Evolutionary conservation across 2,888 invertebrate genomes (phyloP).

Genomic region (Leptopterna dolabrata): DNA sequence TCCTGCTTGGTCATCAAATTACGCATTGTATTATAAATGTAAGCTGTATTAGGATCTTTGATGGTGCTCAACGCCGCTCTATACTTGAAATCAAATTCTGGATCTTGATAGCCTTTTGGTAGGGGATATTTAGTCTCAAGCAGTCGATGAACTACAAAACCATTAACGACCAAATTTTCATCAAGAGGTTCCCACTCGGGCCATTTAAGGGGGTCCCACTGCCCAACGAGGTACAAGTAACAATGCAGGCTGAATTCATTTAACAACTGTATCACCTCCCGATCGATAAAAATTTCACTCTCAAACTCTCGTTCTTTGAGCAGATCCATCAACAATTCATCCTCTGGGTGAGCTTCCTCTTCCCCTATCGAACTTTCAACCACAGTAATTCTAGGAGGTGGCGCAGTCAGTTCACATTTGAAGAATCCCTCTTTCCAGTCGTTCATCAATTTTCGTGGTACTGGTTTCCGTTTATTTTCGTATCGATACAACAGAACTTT

Average conservation of each 20-base stretch:
- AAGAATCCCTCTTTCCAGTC: slow-evolving; percentile 47
- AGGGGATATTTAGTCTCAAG: slow-evolving; percentile 47
- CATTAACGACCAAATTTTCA: slow-evolving; percentile 31
- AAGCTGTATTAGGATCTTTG: slow-evolving; percentile 38
- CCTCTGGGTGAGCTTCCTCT: slow-evolving; percentile 29
- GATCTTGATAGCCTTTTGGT: slow-evolving; percentile 42
- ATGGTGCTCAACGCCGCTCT: slow-evolving; percentile 29
- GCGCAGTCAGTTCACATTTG: slow-evolving; percentile 6
- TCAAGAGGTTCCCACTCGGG: slow-evolving; percentile 4
- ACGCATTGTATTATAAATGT: slow-evolving; percentile 29
- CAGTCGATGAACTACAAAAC: slow-evolving; percentile 47
- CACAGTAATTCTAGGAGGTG: neutral
- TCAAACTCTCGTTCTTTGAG: neutral
- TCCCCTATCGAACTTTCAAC: slow-evolving; percentile 23
- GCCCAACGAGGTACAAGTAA: slow-evolving; percentile 47
- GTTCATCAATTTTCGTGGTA: slow-evolving; percentile 42
- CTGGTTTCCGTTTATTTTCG: slow-evolving; percentile 9
- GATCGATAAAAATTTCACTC: slow-evolving; percentile 29
- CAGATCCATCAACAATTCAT: neutral
- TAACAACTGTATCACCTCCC: neutral
- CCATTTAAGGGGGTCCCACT: slow-evolving; percentile 35
- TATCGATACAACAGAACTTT: slow-evolving; percentile 15
- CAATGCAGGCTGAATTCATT: slow-evolving; percentile 47
- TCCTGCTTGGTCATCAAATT: slow-evolving; percentile 25
- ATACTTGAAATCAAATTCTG: slow-evolving; percentile 27